These are phyloP conservation scores for Poeciliopsis presidionis DNA, from an alignment of 2,797 vertebrate species.

Conservation along the genomic window DNA sequence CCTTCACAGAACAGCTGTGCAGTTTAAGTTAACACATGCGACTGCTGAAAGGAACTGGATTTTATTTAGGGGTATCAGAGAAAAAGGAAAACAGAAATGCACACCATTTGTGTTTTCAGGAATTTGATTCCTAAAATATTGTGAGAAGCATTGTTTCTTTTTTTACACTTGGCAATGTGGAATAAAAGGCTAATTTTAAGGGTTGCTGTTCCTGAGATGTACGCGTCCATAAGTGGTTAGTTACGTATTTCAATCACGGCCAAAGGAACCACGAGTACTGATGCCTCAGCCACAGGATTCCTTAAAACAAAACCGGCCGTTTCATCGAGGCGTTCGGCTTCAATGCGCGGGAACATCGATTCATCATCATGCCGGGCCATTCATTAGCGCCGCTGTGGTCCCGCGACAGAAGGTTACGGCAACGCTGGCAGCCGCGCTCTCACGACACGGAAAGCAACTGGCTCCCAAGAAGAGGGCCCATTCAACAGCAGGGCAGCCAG, in stretches of 20 bases:
- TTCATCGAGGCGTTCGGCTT: slow-evolving; percentile 44
- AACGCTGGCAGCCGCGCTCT: slow-evolving; percentile 59
- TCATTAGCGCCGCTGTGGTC: slow-evolving; percentile 62
- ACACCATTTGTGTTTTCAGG: neutral
- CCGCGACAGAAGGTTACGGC: slow-evolving; percentile 62
- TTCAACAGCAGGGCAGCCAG: slow-evolving; percentile 61
- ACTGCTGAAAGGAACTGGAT: neutral
- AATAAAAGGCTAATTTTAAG: neutral
- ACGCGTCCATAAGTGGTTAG: neutral
- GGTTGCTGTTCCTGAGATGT: neutral
- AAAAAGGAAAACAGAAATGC: neutral
- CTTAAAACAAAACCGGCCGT: slow-evolving; percentile 15
- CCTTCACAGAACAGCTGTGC: too few species aligned
- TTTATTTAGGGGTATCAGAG: neutral
- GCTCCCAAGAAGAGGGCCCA: slow-evolving; percentile 72
- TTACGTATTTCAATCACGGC: neutral
- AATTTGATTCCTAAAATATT: neutral
- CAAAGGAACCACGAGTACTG: slow-evolving; percentile 8
- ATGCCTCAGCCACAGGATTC: neutral
- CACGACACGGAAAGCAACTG: slow-evolving; percentile 77
- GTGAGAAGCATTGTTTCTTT: neutral
- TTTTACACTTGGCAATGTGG: neutral
- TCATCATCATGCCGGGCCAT: slow-evolving; percentile 58
- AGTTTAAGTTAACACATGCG: too few species aligned
- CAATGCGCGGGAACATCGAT: slow-evolving; percentile 50